Evolutionary conservation across 2,113 vertebrate genomes (phyloP), one percentile per base, ranked within the genome.

Genomic region (Trichomycterus rosablanca): DNA sequence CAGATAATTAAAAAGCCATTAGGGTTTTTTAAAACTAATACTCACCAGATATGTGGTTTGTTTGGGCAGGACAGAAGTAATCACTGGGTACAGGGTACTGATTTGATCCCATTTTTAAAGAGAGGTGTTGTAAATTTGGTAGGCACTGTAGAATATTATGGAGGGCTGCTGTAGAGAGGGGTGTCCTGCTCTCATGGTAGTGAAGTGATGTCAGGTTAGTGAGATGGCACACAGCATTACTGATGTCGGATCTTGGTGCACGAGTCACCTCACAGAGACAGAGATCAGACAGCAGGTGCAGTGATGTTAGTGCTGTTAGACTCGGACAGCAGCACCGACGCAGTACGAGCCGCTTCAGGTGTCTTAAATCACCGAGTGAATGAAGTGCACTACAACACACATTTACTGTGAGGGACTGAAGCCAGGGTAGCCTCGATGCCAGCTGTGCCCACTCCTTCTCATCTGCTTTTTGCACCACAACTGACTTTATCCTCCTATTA

Each of bases 101-200:
- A 52, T 16, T 57, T 23, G 35, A 22, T n/a, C 53, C 64, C 64
- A 78, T 50, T 46, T 59, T 71, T 34, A 78, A 50, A 44, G 74
- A 76, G 12, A 79, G 50, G 3, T 72, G 71, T 12, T 64, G 59
- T 10, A 76, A 22, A 9, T 78, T 73, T 15, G 72, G 69, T 40
- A 81, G 62, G 5, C 10, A 7, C 1, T 67, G 49, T 7, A 83
- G 53, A n/a, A 69, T 32, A 18, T 6, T 20, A 34, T 64, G 74
- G 42, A 58, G 49, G 7, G 19, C 53, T 51, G 59, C 34, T 45
- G 64, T 67, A 19, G 48, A 37, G 5, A 74, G 35, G 28, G 57
- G 51, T 19, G 48, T 48, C 8, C 52, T 58, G 4, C 59, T 55
- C 1, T 69, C 63, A 15, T 81, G 80, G 40, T 77, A 72, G 19